These are phyloP conservation scores for Cydia strobilella DNA, from an alignment of 1,140 invertebrate genomes.

Conservation along the genomic window DNA sequence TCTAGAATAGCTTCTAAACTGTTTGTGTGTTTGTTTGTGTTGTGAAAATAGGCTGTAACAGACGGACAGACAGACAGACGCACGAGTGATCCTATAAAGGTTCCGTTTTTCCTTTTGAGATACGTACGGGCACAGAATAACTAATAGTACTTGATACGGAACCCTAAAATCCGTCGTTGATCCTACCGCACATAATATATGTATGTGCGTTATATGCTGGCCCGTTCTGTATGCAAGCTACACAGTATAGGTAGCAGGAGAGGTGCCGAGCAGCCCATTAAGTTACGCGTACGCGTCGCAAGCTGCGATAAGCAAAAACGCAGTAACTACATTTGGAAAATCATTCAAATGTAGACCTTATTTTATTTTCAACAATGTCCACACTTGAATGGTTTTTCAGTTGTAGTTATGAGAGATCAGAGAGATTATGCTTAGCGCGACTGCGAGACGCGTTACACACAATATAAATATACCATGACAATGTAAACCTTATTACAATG, in stretches of 20 bases:
- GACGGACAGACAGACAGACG: too few species aligned
- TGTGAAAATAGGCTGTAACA: too few species aligned
- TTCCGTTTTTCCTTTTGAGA: too few species aligned
- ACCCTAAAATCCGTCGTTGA: not conserved
- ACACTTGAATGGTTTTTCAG: not conserved
- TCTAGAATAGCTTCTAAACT: too few species aligned
- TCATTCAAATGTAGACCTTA: not conserved
- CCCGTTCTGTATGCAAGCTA: conserved; percentile 69
- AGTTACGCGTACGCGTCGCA: conserved; percentile 53
- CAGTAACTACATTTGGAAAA: not conserved
- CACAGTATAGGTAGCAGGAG: conserved; percentile 51
- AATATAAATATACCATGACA: not conserved
- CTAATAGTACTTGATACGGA: too few species aligned
- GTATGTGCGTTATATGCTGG: conserved; percentile 38
- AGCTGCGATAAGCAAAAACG: conserved; percentile 49
- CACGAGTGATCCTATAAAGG: too few species aligned
- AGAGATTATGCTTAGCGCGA: not conserved
- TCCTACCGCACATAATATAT: conserved; percentile 18
- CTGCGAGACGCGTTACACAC: conserved; percentile 42
- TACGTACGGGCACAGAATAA: too few species aligned
- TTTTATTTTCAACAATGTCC: not conserved
- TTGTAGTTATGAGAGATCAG: not conserved
- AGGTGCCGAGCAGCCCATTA: conserved; percentile 71
- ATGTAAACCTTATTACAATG: not conserved
- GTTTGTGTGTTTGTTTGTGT: too few species aligned